A percentile compares a stretch with the other conserved stretches of the same genome.
Conservation (phyloP, 2,113 vertebrate genomes). For the Misgurnus mizolepis region DNA sequence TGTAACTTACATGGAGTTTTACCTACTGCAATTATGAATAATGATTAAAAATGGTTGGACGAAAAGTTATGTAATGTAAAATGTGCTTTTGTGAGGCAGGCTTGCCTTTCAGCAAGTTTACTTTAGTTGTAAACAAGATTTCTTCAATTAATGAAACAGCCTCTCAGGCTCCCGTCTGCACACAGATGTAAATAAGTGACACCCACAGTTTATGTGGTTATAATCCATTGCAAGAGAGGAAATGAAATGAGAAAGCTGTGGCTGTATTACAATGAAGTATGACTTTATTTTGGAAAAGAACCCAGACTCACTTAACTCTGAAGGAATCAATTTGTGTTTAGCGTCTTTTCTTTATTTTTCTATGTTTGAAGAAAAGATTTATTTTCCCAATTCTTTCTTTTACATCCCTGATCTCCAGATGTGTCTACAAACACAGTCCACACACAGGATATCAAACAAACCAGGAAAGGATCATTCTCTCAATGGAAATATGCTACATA, state of each 20-base stretch:
- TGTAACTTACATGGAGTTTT: conserved; percentile 17
- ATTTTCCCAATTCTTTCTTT: background rate
- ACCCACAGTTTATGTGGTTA: conserved; percentile 4
- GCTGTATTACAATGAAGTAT: background rate
- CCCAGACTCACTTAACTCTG: background rate
- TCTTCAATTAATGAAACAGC: conserved; percentile 37
- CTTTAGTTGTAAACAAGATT: conserved; percentile 35
- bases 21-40: conserved; percentile 2
- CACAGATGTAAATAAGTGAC: conserved; percentile 11
- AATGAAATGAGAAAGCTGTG: conserved; percentile 5
- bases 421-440: background rate
- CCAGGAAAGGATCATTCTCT: background rate
- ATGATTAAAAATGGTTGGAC: background rate
- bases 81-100: background rate
- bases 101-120: conserved; percentile 44
- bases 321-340: too few species aligned
- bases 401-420: background rate
- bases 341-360: background rate
- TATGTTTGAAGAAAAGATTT: background rate
- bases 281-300: background rate
- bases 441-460: background rate
- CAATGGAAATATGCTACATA: conserved; percentile 26
- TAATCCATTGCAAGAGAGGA: background rate
- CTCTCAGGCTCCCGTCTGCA: background rate
- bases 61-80: background rate